Evolutionary conservation across 2,113 vertebrate species (phyloP).

Genomic region (Sorex araneus): DNA sequence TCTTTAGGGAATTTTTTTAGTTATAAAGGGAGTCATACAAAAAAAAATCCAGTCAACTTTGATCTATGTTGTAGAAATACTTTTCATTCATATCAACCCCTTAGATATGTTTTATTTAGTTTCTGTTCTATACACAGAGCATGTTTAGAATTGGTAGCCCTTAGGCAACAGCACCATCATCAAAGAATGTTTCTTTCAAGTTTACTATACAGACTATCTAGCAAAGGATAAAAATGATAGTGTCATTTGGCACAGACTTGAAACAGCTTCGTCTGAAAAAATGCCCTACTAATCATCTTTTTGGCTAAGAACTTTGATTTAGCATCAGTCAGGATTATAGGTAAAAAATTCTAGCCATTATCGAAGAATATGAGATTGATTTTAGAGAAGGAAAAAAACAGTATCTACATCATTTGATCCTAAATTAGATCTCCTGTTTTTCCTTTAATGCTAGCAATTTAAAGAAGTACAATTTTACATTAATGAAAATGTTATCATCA

Average conservation of each 20-base stretch:
- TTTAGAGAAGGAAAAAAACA: not conserved
- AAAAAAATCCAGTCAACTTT: not conserved
- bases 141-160: constrained; percentile 48
- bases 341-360: not conserved
- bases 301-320: constrained; percentile 19
- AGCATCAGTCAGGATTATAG: constrained; percentile 14
- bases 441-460: not conserved
- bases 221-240: not conserved
- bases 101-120: not conserved
- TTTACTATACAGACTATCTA: not conserved
- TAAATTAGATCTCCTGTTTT: constrained; percentile 17
- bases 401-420: not conserved
- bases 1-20: constrained; percentile 28
- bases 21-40: not conserved
- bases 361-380: not conserved
- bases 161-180: constrained; percentile 14
- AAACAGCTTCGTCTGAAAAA: constrained; percentile 34
- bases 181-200: not conserved
- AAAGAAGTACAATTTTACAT: constrained; percentile 7
- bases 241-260: constrained; percentile 20
- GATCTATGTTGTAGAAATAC: constrained; percentile 4
- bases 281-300: not conserved
- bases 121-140: not conserved
- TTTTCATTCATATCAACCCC: not conserved
- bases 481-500: constrained; percentile 21